Evolutionary conservation across 2,797 vertebrate genomes (phyloP).

Genomic region (Limnodromus scolopaceus): DNA sequence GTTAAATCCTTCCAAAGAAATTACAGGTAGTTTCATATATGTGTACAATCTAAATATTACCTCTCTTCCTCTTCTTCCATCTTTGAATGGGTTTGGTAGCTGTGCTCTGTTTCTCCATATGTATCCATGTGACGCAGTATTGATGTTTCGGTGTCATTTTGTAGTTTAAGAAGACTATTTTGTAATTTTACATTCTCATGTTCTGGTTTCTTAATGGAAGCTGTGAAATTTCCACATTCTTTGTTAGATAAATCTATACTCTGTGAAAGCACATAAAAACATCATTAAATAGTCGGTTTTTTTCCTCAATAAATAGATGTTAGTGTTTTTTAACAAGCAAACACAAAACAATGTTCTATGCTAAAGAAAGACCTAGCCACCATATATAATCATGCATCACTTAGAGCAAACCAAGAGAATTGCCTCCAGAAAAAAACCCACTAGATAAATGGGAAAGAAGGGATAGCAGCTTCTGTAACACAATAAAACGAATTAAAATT

Average conservation of each 20-base stretch:
- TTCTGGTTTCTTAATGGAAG: constrained; percentile 49
- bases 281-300: constrained; percentile 26
- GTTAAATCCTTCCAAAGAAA: neutral
- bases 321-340: constrained; percentile 42
- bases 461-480: constrained; percentile 26
- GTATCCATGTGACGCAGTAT: neutral
- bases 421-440: constrained; percentile 15
- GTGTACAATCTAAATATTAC: constrained; percentile 39
- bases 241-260: constrained; percentile 58
- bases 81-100: constrained; percentile 35
- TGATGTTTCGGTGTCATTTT: constrained; percentile 9
- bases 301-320: constrained; percentile 4
- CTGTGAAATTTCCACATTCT: constrained; percentile 30
- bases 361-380: constrained; percentile 27
- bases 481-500: constrained; percentile 54
- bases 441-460: constrained; percentile 26
- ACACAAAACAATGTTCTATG: constrained; percentile 20
- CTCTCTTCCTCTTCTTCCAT: constrained; percentile 64
- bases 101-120: constrained; percentile 5
- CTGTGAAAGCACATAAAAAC: constrained; percentile 66
- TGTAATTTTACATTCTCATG: constrained; percentile 67
- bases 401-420: constrained; percentile 24
- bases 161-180: constrained; percentile 57
- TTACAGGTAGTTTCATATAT: neutral
- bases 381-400: constrained; percentile 18